Base-by-base conservation (phyloP, 1,140 invertebrate genomes). In the Neelides sp. region DNA sequence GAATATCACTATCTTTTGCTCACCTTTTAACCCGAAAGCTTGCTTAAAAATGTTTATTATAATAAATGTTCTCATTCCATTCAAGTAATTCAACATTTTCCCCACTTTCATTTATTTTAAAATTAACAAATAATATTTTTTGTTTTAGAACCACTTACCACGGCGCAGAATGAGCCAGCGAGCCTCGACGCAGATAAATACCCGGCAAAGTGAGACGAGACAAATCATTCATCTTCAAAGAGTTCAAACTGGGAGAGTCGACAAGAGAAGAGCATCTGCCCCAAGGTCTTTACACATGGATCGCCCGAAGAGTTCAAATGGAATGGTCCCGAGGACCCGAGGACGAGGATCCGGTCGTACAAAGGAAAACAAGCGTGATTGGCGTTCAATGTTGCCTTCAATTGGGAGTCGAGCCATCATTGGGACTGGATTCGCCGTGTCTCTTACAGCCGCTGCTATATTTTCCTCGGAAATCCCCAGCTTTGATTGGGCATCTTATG, bases 91-190 rank as follows among this genome's bases (percentile, higher is more conserved):
- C 7, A 32, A 8, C n/a, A 32, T 8, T 32, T 32, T 32, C 12
- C 17, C 20, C n/a, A 7, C 3, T 17, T 28, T 28, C 12, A 8
- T 24, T n/a, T 4, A 10, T 17, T 13, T 28, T 30, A 3, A 5
- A 24, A 17, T 24, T 13, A 19, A 4, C 12, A 23, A 10, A 39
- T 22, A 3, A 20, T 24, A 5, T 2, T 23, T 35, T 32, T 35
- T 30, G 10, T 42, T 43, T 41, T 49, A 50, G 48, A 10, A 50
- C 40, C 7, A 51, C 49, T 1, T 51, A 51, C 34, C 41, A 44
- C 49, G 49, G 32, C 24, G 41, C 34, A 24, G 49, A 51, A 17
- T 27, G 34, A 17, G 32, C 35, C 23, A 30, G 8, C 10, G 40
- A n/a, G 19, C 26, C n/a, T 32, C 17, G 7, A 50, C 49, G 1